Evolutionary conservation across 2,797 vertebrate species (phyloP).

Genomic region (Dipus sagitta): DNA sequence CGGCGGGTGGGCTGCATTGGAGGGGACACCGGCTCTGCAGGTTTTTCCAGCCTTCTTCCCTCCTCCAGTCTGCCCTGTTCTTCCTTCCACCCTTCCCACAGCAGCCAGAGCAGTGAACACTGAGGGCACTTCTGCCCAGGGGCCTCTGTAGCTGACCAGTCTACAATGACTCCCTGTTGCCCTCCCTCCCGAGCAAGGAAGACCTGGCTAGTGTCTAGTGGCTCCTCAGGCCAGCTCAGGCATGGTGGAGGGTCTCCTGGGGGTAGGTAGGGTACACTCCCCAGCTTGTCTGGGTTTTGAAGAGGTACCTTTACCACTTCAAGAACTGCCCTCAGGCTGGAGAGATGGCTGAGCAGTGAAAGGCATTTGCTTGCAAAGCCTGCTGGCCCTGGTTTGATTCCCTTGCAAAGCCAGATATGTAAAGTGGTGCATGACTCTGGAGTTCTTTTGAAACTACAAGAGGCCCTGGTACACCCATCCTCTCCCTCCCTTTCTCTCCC

Average conservation of each 20-base stretch:
- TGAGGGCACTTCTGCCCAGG: background rate
- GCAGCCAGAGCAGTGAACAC: background rate
- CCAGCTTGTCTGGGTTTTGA: background rate
- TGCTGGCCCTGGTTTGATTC: too few species aligned
- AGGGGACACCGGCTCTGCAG: background rate
- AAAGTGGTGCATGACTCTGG: too few species aligned
- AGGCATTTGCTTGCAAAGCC: too few species aligned
- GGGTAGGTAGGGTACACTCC: background rate
- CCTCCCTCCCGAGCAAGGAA: background rate
- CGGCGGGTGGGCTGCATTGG: background rate
- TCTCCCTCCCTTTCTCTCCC: too few species aligned
- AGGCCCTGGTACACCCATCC: too few species aligned
- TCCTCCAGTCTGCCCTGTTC: background rate
- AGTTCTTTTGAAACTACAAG: too few species aligned
- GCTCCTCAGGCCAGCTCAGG: background rate
- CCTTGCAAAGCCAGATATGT: too few species aligned
- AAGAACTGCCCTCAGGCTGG: too few species aligned
- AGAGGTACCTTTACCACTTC: background rate
- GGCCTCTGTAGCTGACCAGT: background rate
- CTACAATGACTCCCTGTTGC: background rate
- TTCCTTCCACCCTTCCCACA: background rate
- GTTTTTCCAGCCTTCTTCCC: background rate
- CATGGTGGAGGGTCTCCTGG: rapidly evolving
- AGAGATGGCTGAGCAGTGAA: too few species aligned
- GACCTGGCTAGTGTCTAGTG: too few species aligned